Evolutionary conservation across 2,888 invertebrate species (phyloP), one percentile per base, ranked within the genome.

Genomic region (Xylophagus ater): DNA sequence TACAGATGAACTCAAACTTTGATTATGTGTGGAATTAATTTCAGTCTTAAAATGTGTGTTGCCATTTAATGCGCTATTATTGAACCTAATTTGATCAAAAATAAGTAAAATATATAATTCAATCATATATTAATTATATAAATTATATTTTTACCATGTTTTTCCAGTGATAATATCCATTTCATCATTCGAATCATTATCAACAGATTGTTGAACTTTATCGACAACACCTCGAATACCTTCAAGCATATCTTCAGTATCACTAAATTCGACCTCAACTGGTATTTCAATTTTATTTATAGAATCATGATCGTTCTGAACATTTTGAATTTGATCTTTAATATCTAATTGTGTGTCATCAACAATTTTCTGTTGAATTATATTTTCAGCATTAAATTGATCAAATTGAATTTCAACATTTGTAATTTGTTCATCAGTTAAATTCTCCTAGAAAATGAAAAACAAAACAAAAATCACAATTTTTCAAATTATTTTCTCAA

Each of bases 211-310:
- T 29, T 50, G 49, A 0, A 65, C 71, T 25, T 67, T 73, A 51
- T 75, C 74, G 48, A 83, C 84, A 10, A 82, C 77, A 49, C 81
- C 81, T 49, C 83, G 73, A 51, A 87, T 85, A 32, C 86, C 86
- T 53, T 81, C 86, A 75, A 87, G 81, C 60, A 87, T 72, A 61
- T 87, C 87, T 58, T 87, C 87, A 0, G 85, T 79, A 52, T 86
- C 87, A 49, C 84, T 85, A 58, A 87, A 87, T 59, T 87, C 87
- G 66, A 70, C 58, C 36, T 61, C 60, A 61, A 68, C 55, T n/a
- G n/a, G n/a, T n/a, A 64, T 65, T 46, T 68, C 68, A 1, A 68
- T 66, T n/a, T 45, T 48, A 44, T 68, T 67, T 42, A 67, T 63
- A 38, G 59, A 52, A 30, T 52, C 50, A 32, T 67, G 68, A 24